phyloP scores from a whole-genome alignment of 2,888 invertebrate species.

The Cantharis flavilabris region DNA sequence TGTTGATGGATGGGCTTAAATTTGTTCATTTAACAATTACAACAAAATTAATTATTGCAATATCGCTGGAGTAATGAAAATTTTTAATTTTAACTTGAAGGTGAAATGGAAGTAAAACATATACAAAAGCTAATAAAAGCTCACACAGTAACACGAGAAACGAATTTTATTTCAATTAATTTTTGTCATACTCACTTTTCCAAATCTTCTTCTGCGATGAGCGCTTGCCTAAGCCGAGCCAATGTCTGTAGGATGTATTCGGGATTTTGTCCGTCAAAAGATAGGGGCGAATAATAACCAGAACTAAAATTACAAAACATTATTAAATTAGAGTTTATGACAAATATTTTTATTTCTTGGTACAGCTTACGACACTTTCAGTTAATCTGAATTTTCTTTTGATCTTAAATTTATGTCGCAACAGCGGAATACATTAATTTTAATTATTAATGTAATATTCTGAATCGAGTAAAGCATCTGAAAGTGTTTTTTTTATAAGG shows the following conservation, averaged over 20 bases:
- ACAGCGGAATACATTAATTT: too few relatives aligned
- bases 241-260: conserved; percentile 79
- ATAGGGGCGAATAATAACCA: conserved; percentile 48
- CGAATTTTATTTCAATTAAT: background rate
- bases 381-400: background rate
- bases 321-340: background rate
- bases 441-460: too few relatives aligned
- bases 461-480: too few relatives aligned
- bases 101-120: background rate
- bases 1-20: background rate
- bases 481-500: too few relatives aligned
- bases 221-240: conserved; percentile 74
- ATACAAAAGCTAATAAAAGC: background rate
- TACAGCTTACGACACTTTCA: background rate
- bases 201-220: conserved; percentile 77
- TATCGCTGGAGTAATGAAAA: background rate
- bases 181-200: conserved; percentile 67
- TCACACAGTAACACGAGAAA: background rate
- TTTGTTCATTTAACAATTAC: background rate
- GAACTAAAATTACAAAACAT: conserved; percentile 39
- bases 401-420: background rate
- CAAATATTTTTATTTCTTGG: background rate
- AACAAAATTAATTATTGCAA: background rate
- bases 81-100: background rate
- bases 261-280: conserved; percentile 71